Base-by-base conservation (phyloP, 2,888 invertebrate genomes). In the Phyllotreta cruciferae region DNA sequence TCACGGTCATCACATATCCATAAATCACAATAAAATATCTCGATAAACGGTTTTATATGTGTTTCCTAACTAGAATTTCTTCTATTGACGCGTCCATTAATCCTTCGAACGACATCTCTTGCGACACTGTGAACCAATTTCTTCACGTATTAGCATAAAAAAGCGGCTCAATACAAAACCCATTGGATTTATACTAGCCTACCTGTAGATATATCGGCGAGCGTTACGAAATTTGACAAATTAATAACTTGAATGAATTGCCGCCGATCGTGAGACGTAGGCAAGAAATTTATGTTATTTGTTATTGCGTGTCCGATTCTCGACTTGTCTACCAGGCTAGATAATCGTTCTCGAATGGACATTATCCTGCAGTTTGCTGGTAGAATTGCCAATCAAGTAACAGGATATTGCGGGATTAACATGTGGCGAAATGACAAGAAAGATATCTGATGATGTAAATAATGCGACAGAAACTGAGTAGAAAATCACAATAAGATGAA, bases 181-280 rank as follows among this genome's bases (percentile, higher is more conserved):
- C 10, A 41, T 41, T 41, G 38, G 24, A 24, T 24, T 24, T 24
- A 24, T 24, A 24, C 24, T 24, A 24, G 24, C 24, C 24, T 24
- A 24, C 24, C 24, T 24, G 24, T 24, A 24, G 24, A 24, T 24
- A 24, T 24, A 24, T 63, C 52, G 6, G 47, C 39, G 54, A 36
- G 58, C 37, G 53, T 63, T 63, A 57, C 63, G 47, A 63, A 63
- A 63, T 57, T 41, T 53, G 52, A 63, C 57, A 57, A 60, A 60
- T 60, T 35, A 41, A 9, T 41, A 41, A 41, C 10, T 10, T 41
- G n/a, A 41, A 41, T 24, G 41, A 41, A 41, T n/a, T 41, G 10
- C 41, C 10, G 10, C 6, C 9, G 10, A 41, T 41, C 41, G 10
- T 41, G 9, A 41, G 9, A 10, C n/a, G 41, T 41, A 41, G 9